Evolutionary conservation across 1,140 invertebrate species (phyloP).

Genomic region (Lithobius niger): DNA sequence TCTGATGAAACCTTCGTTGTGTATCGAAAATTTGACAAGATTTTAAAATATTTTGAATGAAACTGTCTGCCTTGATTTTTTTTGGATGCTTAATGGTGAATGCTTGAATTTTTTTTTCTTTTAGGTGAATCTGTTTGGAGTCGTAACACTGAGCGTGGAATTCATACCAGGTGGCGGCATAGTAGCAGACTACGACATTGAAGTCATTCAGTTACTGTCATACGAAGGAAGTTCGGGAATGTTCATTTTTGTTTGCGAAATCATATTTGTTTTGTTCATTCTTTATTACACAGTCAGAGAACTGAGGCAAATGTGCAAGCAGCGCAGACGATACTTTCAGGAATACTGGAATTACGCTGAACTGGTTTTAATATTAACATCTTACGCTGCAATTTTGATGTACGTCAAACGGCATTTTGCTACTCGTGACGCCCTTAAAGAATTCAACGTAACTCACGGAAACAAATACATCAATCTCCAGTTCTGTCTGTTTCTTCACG

Average conservation of each 20-base stretch:
- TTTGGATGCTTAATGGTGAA: no score
- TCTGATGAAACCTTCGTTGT: no score
- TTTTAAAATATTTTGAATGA: no score
- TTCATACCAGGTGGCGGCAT: conserved; percentile 38
- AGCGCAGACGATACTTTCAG: conserved; percentile 26
- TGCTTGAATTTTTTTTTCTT: conserved; percentile 1
- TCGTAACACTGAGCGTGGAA: conserved; percentile 37
- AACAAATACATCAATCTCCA: conserved; percentile 40
- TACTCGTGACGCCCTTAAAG: conserved; percentile 26
- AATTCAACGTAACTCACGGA: conserved; percentile 34
- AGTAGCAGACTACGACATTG: conserved; percentile 36
- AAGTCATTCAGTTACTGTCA: conserved; percentile 31
- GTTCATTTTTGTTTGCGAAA: conserved; percentile 30
- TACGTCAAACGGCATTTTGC: conserved; percentile 32
- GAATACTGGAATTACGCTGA: conserved; percentile 37
- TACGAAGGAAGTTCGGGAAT: conserved; percentile 27
- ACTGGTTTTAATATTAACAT: conserved; percentile 31
- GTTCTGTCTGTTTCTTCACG: conserved; percentile 35
- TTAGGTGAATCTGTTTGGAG: conserved; percentile 37
- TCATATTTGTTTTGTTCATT: conserved; percentile 33
- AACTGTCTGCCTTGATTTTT: no score
- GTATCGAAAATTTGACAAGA: no score
- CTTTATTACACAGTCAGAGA: conserved; percentile 38
- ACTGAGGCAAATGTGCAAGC: conserved; percentile 21
- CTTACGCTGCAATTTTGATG: conserved; percentile 29